These are phyloP conservation scores for Trichonephila inaurata DNA, from an alignment of 1,140 invertebrate species.

Conservation along the genomic window DNA sequence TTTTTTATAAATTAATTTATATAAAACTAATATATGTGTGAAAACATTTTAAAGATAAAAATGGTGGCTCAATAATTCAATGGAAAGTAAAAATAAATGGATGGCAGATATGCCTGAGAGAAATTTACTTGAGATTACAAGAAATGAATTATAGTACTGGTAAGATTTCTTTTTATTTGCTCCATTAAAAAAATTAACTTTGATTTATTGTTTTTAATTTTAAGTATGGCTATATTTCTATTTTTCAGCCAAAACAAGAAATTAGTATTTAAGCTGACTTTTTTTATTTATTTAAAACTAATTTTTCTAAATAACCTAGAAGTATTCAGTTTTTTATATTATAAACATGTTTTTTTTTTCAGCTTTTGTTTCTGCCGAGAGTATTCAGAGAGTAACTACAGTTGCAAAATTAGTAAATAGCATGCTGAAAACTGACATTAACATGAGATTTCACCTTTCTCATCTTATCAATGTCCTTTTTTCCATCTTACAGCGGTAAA, in stretches of 20 bases:
- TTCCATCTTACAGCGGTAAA: slow-evolving; percentile 69
- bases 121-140: slow-evolving; percentile 62
- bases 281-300: no score
- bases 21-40: no score
- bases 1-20: background rate
- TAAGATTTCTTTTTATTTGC: slow-evolving; percentile 16
- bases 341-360: background rate
- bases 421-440: slow-evolving; percentile 56
- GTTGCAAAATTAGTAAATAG: slow-evolving; percentile 51
- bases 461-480: slow-evolving; percentile 67
- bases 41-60: slow-evolving; percentile 33
- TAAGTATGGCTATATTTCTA: background rate
- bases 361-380: slow-evolving; percentile 37
- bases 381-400: slow-evolving; percentile 43
- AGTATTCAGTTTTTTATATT: no score
- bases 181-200: background rate
- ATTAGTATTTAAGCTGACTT: no score
- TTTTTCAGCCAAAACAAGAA: no score
- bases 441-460: slow-evolving; percentile 42
- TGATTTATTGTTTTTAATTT: background rate
- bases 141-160: slow-evolving; percentile 65
- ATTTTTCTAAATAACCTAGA: no score
- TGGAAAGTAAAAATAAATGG: slow-evolving; percentile 71
- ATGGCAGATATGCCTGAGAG: slow-evolving; percentile 75
- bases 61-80: slow-evolving; percentile 60